Evolutionary conservation across 2,888 invertebrate species (phyloP).

Genomic region (Protophormia terraenovae): DNA sequence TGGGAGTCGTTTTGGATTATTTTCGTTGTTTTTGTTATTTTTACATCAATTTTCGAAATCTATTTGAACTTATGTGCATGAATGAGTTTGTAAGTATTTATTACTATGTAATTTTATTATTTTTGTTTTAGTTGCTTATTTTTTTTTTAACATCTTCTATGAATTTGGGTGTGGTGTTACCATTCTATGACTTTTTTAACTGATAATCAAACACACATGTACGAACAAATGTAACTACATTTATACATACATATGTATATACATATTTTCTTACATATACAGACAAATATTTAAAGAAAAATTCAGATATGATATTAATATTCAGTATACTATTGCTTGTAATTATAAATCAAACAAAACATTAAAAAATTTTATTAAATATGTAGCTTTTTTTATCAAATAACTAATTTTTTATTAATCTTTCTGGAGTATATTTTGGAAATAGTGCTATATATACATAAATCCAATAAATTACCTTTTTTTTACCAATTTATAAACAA

Average conservation of each 20-base stretch:
- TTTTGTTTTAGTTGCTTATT: not conserved
- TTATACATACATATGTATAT: not conserved
- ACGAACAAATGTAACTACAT: not conserved
- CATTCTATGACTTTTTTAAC: slow-evolving; percentile 22
- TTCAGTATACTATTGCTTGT: no score
- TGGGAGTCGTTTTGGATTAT: not conserved
- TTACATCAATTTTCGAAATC: not conserved
- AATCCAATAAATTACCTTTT: no score
- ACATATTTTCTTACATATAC: not conserved
- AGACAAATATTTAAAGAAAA: not conserved
- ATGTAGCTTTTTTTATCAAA: no score
- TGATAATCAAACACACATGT: slow-evolving; percentile 15
- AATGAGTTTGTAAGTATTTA: not conserved
- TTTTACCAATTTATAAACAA: no score
- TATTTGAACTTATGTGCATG: not conserved
- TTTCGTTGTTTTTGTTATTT: not conserved
- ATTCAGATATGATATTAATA: no score
- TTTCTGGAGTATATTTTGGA: no score
- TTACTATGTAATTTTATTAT: not conserved
- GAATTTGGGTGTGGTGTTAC: slow-evolving; percentile 31
- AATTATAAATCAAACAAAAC: no score
- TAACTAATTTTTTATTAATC: no score
- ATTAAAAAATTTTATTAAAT: no score
- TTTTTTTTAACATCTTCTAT: not conserved
- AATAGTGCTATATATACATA: no score